phyloP scores from a whole-genome alignment of 2,797 vertebrate genomes.

The Pitangus sulphuratus region DNA sequence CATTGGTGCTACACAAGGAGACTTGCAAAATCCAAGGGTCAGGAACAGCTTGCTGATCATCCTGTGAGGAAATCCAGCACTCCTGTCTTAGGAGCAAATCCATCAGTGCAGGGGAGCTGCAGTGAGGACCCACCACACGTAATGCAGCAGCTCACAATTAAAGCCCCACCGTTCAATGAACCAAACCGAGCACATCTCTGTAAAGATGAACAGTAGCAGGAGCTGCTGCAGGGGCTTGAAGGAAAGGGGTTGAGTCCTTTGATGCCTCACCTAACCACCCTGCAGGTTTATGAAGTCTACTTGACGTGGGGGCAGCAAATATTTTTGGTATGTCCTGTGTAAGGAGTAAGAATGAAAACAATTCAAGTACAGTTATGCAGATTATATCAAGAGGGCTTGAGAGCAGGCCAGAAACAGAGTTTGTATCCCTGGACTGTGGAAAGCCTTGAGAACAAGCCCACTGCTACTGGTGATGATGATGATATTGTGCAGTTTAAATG shows the following conservation, averaged over 20 bases:
- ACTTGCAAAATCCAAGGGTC: background rate
- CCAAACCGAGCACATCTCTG: background rate
- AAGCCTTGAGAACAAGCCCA: background rate
- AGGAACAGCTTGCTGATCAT: background rate
- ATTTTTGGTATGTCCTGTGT: background rate
- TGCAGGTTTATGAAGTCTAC: background rate
- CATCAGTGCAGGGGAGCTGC: rapidly evolving
- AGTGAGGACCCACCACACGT: background rate
- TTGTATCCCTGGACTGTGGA: background rate
- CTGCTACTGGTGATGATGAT: rapidly evolving
- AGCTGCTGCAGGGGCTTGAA: background rate
- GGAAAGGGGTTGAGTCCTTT: background rate
- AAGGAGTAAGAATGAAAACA: background rate
- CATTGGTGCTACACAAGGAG: background rate
- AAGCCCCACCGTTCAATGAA: background rate
- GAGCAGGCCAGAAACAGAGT: background rate
- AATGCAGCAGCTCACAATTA: background rate
- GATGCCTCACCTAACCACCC: background rate
- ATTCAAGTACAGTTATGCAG: background rate
- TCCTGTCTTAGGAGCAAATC: background rate
- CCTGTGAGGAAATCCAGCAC: background rate
- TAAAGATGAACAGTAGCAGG: background rate
- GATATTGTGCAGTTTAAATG: rapidly evolving
- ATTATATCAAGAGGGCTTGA: background rate
- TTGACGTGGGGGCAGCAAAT: background rate